A percentile compares a stretch with the other conserved stretches of the same genome.
phyloP scores from a whole-genome alignment of 2,797 vertebrate genomes.

The Gymnoscopelus microlampas region DNA sequence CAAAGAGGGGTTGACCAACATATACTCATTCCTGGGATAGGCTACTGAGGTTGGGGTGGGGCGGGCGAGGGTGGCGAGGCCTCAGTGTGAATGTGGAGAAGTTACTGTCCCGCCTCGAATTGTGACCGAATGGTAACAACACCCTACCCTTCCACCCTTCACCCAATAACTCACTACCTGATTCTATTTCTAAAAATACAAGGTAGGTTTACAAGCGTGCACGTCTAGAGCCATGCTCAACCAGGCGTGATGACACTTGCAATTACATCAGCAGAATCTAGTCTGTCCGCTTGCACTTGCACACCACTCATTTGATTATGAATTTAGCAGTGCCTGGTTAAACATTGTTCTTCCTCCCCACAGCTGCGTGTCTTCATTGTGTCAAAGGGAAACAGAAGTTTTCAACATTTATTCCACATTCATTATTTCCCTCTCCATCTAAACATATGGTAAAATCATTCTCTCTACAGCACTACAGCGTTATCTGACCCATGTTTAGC shows the following conservation, averaged over 20 bases:
- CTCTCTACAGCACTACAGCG: not conserved
- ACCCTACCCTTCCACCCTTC: not conserved
- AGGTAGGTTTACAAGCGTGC: constrained; percentile 29
- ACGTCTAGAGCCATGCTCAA: constrained; percentile 23
- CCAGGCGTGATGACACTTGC: constrained; percentile 27
- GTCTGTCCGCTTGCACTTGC: constrained; percentile 26
- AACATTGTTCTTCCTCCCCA: constrained; percentile 45
- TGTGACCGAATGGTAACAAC: not conserved
- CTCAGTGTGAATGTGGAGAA: constrained; percentile 8
- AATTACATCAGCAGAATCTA: constrained; percentile 38
- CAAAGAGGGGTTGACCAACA: constrained; percentile 31
- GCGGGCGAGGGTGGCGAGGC: not conserved
- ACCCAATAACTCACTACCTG: constrained; percentile 4
- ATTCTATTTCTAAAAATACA: constrained; percentile 39
- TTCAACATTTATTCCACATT: constrained; percentile 20
- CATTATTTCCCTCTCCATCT: constrained; percentile 6
- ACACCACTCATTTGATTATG: constrained; percentile 66
- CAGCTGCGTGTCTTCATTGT: constrained; percentile 52
- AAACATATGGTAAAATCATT: not conserved
- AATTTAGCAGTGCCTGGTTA: constrained; percentile 61
- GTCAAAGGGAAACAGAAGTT: constrained; percentile 41
- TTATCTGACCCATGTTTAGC: not conserved
- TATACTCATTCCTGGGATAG: constrained; percentile 34
- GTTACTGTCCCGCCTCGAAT: not conserved
- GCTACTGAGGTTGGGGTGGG: constrained; percentile 16